Percentiles rank a stretch among this genome's conserved stretches.
Conservation (phyloP, 37 sponge, comb jelly and placozoan genomes). For the Cliona cf. orientalis region DNA sequence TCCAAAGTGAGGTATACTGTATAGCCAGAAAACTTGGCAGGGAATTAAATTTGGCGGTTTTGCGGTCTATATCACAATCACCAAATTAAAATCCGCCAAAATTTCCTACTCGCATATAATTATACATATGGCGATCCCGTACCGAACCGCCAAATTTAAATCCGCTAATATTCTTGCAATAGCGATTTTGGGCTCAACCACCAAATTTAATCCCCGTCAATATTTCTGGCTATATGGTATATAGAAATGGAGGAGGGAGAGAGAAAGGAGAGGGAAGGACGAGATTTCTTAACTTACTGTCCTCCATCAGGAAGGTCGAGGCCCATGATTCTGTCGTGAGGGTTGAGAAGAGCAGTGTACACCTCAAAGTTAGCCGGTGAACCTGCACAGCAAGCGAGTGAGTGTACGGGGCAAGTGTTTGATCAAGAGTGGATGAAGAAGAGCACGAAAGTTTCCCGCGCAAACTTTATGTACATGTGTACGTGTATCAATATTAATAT, state of each 20-base stretch:
- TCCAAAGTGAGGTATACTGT: background rate
- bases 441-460: background rate
- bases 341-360: conserved; percentile 94
- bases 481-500: too few relatives aligned
- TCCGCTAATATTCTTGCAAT: too few relatives aligned
- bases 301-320: conserved; percentile 98
- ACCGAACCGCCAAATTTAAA: too few relatives aligned
- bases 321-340: conserved; percentile 98
- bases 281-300: conserved; percentile 66
- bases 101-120: too few relatives aligned
- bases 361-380: conserved; percentile 99
- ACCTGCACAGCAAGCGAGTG: conserved; percentile 45
- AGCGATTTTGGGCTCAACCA: too few relatives aligned
- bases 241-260: background rate
- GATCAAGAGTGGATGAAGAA: background rate
- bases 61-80: too few relatives aligned
- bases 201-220: too few relatives aligned
- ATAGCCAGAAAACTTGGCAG: too few relatives aligned
- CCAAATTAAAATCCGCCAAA: too few relatives aligned
- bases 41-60: too few relatives aligned
- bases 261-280: background rate
- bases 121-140: too few relatives aligned
- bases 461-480: background rate
- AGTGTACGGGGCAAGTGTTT: conserved; percentile 7
- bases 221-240: too few relatives aligned